Conservation (phyloP, 2,888 invertebrate species). For the Melitaea athalia region DNA sequence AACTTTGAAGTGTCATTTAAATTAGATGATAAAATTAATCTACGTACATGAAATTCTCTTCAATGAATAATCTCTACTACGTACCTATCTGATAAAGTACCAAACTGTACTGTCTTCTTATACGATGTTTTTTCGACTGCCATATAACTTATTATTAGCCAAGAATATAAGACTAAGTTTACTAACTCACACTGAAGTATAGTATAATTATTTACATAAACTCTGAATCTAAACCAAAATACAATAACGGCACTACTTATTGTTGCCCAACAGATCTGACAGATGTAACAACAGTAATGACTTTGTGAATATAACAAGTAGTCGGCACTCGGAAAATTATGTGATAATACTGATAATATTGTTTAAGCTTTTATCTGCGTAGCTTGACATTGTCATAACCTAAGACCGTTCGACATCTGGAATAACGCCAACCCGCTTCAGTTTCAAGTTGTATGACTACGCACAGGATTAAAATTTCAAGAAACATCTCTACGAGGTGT, state of each 20-base stretch:
- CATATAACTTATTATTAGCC: too few species aligned
- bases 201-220: neutral
- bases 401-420: constrained; percentile 62
- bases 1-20: neutral
- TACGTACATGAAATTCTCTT: too few species aligned
- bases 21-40: too few species aligned
- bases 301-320: constrained; percentile 22
- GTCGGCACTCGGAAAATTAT: constrained; percentile 42
- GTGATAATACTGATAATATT: constrained; percentile 59
- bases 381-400: constrained; percentile 61
- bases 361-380: constrained; percentile 61
- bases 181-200: neutral
- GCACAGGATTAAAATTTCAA: constrained; percentile 43
- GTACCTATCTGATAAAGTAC: too few species aligned
- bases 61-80: too few species aligned
- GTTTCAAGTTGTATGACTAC: constrained; percentile 57
- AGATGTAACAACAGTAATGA: constrained; percentile 16
- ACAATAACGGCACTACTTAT: neutral
- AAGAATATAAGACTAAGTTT: too few species aligned
- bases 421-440: constrained; percentile 69
- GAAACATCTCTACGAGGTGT: constrained; percentile 23
- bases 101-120: too few species aligned
- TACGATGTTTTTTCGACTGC: too few species aligned
- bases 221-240: too few species aligned
- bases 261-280: constrained; percentile 5